phyloP scores from a whole-genome alignment of 2,888 invertebrate species.

The Blomia tropicalis region DNA sequence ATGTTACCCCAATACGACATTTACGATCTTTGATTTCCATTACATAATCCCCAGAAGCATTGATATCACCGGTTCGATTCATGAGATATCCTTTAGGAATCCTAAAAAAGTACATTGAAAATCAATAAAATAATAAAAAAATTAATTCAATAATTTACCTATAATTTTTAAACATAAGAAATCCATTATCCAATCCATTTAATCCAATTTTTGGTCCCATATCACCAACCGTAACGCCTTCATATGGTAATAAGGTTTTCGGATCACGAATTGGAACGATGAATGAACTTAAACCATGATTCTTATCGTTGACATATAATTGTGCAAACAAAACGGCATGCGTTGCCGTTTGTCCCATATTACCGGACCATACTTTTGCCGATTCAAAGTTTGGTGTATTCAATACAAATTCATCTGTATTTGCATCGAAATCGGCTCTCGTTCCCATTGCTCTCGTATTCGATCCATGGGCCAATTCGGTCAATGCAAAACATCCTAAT shows the following conservation, averaged over 20 bases:
- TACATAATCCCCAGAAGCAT: conserved; percentile 67
- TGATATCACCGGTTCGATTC: conserved; percentile 75
- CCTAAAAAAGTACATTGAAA: conserved; percentile 42
- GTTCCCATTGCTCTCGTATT: conserved; percentile 75
- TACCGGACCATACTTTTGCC: conserved; percentile 75
- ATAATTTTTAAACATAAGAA: conserved; percentile 60
- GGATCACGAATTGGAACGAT: conserved; percentile 68
- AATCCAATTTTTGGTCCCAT: conserved; percentile 79
- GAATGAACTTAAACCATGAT: conserved; percentile 73
- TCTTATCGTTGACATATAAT: conserved; percentile 59
- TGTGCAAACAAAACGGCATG: conserved; percentile 72
- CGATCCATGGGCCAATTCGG: conserved; percentile 77
- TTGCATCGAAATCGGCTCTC: conserved; percentile 59
- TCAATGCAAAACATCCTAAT: conserved; percentile 66
- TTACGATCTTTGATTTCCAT: conserved; percentile 61
- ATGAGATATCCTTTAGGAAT: conserved; percentile 68
- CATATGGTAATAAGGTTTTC: conserved; percentile 50
- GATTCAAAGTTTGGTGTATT: conserved; percentile 60
- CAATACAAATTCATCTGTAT: conserved; percentile 52
- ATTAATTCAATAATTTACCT: background rate
- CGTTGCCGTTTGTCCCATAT: conserved; percentile 51
- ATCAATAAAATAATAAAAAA: background rate
- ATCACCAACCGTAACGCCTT: conserved; percentile 73
- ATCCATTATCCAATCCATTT: conserved; percentile 84
- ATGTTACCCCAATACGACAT: conserved; percentile 58